Conservation (phyloP, 2,113 vertebrate species). For the Bagarius yarrelli region DNA sequence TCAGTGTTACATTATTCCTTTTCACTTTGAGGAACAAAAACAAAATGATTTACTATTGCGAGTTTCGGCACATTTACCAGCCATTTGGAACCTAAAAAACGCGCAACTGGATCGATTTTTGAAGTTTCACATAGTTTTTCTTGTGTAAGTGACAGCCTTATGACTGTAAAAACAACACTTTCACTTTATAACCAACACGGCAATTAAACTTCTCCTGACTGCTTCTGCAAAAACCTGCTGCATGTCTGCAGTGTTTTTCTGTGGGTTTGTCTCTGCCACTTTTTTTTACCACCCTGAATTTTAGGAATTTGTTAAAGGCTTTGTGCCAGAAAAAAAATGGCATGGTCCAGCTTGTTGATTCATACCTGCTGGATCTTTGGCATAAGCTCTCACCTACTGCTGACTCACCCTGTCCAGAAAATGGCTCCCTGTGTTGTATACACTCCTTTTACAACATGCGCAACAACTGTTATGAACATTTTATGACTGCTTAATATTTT, state of each 20-base stretch:
- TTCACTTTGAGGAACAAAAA: not conserved
- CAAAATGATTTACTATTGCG: not conserved
- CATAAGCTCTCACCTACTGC: conserved; percentile 44
- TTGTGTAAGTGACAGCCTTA: not conserved
- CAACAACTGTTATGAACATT: conserved; percentile 13
- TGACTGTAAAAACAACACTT: not conserved
- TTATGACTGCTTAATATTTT: not conserved
- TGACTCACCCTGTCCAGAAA: conserved; percentile 47
- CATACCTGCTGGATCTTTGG: conserved; percentile 39
- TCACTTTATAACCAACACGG: not conserved
- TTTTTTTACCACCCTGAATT: not conserved
- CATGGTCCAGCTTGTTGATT: conserved; percentile 50
- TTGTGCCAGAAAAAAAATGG: conserved; percentile 1
- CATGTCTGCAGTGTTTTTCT: not conserved
- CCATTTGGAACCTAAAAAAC: conserved; percentile 35
- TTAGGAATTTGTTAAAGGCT: not conserved
- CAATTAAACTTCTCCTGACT: not conserved
- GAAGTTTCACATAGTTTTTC: not conserved
- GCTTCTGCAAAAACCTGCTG: not conserved
- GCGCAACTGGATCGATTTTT: not conserved
- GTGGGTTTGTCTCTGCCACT: not conserved
- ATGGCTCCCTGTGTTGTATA: conserved; percentile 17
- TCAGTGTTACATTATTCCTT: not conserved
- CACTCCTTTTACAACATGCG: conserved; percentile 20
- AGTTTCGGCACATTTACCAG: conserved; percentile 34